These are phyloP conservation scores for Nymphicus hollandicus DNA, from an alignment of 2,113 vertebrate genomes.

Conservation along the genomic window DNA sequence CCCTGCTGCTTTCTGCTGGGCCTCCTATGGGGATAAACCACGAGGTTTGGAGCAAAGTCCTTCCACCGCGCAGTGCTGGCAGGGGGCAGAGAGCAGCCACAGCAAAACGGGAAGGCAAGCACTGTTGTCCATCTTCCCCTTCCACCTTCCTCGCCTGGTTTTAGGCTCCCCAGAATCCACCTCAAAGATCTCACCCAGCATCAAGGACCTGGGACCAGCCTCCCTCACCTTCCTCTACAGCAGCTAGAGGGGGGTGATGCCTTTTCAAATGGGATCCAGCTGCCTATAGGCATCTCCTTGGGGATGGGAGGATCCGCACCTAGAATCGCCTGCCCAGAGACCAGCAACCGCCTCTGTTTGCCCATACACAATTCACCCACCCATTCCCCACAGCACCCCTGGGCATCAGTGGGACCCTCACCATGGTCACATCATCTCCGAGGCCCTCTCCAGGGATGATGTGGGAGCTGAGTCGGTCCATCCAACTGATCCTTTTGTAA, in stretches of 20 bases:
- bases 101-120: background rate
- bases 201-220: background rate
- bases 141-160: background rate
- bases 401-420: background rate
- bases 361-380: rapidly evolving
- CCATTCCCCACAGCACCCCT: background rate
- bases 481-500: background rate
- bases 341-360: background rate
- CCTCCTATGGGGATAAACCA: background rate
- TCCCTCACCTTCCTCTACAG: background rate
- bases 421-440: rapidly evolving
- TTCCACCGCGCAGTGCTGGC: background rate
- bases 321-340: background rate
- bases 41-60: background rate
- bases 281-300: background rate
- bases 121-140: rapidly evolving
- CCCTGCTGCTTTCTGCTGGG: background rate
- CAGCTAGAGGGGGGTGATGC: background rate
- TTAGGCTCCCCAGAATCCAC: background rate
- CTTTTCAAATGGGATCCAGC: background rate
- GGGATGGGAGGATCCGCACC: background rate
- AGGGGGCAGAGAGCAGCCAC: background rate
- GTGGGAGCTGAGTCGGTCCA: background rate
- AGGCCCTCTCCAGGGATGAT: background rate
- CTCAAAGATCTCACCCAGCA: background rate